phyloP scores from a whole-genome alignment of 2,113 vertebrate genomes.

The Limanda limanda region DNA sequence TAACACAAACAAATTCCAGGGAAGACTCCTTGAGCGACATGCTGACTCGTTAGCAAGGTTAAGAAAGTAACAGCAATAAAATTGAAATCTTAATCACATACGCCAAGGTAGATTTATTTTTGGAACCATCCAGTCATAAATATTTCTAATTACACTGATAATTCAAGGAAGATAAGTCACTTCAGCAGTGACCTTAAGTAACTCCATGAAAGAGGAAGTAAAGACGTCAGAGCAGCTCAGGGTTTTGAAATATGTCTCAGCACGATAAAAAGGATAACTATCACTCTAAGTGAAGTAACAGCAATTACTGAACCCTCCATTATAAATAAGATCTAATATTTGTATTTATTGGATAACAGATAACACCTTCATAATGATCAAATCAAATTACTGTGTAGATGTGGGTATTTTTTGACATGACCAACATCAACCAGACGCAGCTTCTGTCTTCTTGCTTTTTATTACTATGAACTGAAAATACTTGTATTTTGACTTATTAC shows the following conservation, averaged over 20 bases:
- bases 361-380: not conserved
- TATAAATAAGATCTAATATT: too few relatives aligned
- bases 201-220: not conserved
- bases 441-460: not conserved
- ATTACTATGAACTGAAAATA: not conserved
- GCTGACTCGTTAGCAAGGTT: not conserved
- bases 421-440: not conserved
- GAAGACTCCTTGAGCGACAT: not conserved
- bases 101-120: not conserved
- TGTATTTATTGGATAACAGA: not conserved
- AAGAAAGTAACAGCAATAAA: not conserved
- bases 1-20: constrained; percentile 50
- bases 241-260: not conserved
- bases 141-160: not conserved
- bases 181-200: not conserved
- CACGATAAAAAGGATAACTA: too few relatives aligned
- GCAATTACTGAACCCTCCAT: too few relatives aligned
- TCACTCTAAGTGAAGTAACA: too few relatives aligned
- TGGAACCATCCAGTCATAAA: not conserved
- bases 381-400: not conserved
- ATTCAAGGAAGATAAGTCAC: not conserved
- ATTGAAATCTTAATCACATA: not conserved
- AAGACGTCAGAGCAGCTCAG: not conserved
- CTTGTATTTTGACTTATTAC: not conserved
- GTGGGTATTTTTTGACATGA: constrained; percentile 13